A percentile compares a stretch with the other conserved stretches of the same genome.
These are phyloP conservation scores for Heliconius hewitsoni DNA, from an alignment of 1,140 invertebrate species.

Conservation along the genomic window DNA sequence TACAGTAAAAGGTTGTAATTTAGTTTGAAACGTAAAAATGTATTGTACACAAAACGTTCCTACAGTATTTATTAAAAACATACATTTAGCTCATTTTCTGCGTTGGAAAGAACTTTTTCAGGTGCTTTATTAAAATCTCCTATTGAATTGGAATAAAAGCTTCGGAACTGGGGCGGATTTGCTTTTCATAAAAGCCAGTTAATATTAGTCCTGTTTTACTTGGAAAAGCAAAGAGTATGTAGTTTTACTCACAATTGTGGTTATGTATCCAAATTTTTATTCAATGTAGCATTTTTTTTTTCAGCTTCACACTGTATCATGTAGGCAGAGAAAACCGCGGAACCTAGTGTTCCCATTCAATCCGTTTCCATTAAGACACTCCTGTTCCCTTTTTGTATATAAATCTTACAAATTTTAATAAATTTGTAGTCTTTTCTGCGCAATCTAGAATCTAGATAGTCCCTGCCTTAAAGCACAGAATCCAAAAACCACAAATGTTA, in stretches of 20 bases:
- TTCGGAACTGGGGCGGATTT: constrained; percentile 14
- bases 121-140: constrained; percentile 17
- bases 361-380: too few relatives aligned
- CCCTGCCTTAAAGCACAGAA: too few relatives aligned
- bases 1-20: not conserved
- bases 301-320: too few relatives aligned
- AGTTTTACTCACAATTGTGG: constrained; percentile 3
- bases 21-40: not conserved
- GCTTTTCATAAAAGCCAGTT: constrained; percentile 19
- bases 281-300: not conserved
- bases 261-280: not conserved
- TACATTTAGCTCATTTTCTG: constrained; percentile 14
- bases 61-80: constrained; percentile 15
- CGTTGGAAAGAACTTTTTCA: constrained; percentile 15
- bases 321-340: too few relatives aligned
- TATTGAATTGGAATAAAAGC: constrained; percentile 19
- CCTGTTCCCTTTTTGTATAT: too few relatives aligned
- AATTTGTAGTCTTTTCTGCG: too few relatives aligned
- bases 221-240: not conserved
- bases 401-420: too few relatives aligned
- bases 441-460: too few relatives aligned
- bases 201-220: constrained; percentile 18
- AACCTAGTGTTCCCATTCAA: too few relatives aligned
- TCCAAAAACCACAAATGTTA: too few relatives aligned
- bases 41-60: constrained; percentile 16